Base-by-base conservation (phyloP, 2,888 invertebrate genomes). In the Cataglyphis cursor region DNA sequence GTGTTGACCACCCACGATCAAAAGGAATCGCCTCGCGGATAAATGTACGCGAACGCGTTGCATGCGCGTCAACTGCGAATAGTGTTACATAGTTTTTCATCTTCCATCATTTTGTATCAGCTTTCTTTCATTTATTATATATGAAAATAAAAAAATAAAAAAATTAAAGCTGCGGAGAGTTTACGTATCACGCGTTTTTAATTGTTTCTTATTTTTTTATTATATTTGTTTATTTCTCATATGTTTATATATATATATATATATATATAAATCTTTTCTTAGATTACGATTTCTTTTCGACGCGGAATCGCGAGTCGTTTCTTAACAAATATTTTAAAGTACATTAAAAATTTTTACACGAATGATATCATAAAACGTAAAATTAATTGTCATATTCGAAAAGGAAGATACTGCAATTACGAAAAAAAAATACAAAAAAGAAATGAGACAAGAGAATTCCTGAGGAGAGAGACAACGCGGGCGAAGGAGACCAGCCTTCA, bases 1-100 rank as follows among this genome's bases (percentile, higher is more conserved):
- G 57, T 5, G 61, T 78, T 61, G 85, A 65, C 89, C 88, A 88
- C 88, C 86, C 89, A 85, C 78, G 81, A 81, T 31, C 65, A 48
- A 28, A 84, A 72, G 48, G 24, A 28, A 74, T 54, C 62, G 38
- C 28, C 38, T 54, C 21, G 10, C 51, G 28, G 21, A 18, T 54
- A 44, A 65, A 65, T 59, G 68, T 73, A 62, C 81, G 75, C 72
- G 44, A 35, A 12, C 21, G 18, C 18, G 12, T 38, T 41, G 12
- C 15, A 15, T 18, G 15, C 5, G 44, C 12, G 35, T 24, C 8
- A 51, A 24, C 3, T 41, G 12, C 1, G 21, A 75, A 64, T 64
- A 21, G 15, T n/a, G 64, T 28, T 15, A 41, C 6, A 41, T 76
- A 28, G 41, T 41, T 54, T 66, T 10, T 48, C 21, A 21, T 54